Evolutionary conservation across 2,888 invertebrate genomes (phyloP).

Genomic region (Nomada hirtipes): DNA sequence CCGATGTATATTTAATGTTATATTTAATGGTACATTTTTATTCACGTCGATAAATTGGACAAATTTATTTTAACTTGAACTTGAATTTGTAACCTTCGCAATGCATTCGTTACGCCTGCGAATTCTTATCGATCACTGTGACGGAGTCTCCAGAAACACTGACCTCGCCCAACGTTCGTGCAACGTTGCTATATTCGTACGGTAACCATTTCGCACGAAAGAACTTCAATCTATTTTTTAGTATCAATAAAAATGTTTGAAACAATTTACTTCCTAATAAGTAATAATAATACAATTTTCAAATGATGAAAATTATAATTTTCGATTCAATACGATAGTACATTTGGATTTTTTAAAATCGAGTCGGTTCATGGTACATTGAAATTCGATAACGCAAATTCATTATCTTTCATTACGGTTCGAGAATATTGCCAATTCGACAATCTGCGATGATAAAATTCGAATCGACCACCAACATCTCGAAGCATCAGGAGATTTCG

Average conservation of each 20-base stretch:
- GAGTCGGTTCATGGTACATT: too few relatives aligned
- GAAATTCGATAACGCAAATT: too few relatives aligned
- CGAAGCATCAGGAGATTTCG: too few relatives aligned
- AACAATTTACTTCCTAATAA: not conserved
- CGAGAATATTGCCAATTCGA: too few relatives aligned
- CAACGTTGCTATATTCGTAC: not conserved
- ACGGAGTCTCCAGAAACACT: not conserved
- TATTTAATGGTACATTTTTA: not conserved
- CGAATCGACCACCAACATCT: too few relatives aligned
- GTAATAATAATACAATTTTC: not conserved
- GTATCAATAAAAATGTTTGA: not conserved
- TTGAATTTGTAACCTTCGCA: not conserved
- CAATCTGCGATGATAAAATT: too few relatives aligned
- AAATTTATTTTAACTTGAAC: not conserved
- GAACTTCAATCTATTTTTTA: not conserved
- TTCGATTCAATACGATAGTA: not conserved
- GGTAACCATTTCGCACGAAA: too few relatives aligned
- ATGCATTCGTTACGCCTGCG: not conserved
- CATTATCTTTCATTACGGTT: too few relatives aligned
- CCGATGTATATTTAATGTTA: not conserved
- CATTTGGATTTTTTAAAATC: too few relatives aligned
- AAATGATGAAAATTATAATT: not conserved
- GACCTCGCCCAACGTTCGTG: conserved; percentile 2
- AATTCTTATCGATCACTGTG: conserved; percentile 1
- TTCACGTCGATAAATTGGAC: not conserved